A percentile compares a stretch with the other conserved stretches of the same genome.
Conservation (phyloP, 1,140 invertebrate species). For the Lepidurus couesii region DNA sequence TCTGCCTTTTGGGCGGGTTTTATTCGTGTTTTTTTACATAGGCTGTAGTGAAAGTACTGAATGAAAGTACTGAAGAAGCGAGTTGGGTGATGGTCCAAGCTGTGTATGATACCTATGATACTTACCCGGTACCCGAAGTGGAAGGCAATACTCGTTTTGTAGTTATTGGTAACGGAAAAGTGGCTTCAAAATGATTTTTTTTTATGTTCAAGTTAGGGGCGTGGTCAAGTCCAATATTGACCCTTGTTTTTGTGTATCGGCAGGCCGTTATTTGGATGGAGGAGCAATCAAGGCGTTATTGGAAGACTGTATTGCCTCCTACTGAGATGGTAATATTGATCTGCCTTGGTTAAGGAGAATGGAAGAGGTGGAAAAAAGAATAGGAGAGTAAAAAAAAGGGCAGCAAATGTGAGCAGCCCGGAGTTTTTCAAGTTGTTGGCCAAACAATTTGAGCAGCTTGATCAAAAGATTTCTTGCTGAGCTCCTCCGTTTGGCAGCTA, state of each 20-base stretch:
- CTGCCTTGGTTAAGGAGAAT: not conserved
- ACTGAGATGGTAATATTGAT: not conserved
- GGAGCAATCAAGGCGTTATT: not conserved
- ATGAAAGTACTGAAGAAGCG: not conserved
- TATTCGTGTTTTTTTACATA: not conserved
- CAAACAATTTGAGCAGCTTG: constrained; percentile 22
- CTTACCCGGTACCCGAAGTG: constrained; percentile 33
- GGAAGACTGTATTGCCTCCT: not conserved
- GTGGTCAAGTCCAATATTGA: not conserved
- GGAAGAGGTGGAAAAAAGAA: not conserved
- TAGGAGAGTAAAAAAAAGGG: not conserved
- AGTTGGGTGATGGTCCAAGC: constrained; percentile 39
- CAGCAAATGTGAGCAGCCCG: not conserved
- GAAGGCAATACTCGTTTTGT: not conserved
- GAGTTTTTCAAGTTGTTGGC: constrained; percentile 22
- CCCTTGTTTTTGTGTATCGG: not conserved
- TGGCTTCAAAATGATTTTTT: not conserved
- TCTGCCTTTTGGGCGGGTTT: not conserved
- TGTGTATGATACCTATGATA: constrained; percentile 41
- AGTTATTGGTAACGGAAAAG: not conserved
- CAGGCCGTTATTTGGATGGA: not conserved
- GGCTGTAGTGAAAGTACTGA: not conserved
- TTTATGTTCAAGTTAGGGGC: not conserved
- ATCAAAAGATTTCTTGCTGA: constrained; percentile 11
- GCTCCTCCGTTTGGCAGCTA: constrained; percentile 11